Conservation (phyloP, 1,140 invertebrate species). For the Scaptomyza montana region DNA sequence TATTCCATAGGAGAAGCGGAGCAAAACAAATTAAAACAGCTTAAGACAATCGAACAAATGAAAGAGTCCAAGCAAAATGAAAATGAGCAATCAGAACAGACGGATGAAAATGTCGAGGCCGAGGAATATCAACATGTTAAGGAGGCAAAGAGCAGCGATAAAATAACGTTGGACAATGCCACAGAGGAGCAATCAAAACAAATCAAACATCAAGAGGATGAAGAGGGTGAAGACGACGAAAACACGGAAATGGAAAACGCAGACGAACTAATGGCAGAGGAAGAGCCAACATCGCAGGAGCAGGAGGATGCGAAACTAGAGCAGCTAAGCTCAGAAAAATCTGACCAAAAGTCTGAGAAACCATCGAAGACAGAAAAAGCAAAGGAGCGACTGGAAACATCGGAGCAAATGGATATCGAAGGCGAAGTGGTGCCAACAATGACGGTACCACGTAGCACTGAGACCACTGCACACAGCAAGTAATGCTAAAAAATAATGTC, state of each 20-base stretch:
- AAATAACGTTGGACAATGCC: constrained; percentile 87
- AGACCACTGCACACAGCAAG: constrained; percentile 88
- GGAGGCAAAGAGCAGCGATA: constrained; percentile 88
- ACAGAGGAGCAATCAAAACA: constrained; percentile 93
- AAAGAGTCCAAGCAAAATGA: constrained; percentile 84
- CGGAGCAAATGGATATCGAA: constrained; percentile 87
- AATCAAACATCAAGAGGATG: constrained; percentile 86
- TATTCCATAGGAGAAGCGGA: constrained; percentile 80
- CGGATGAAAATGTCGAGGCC: constrained; percentile 83
- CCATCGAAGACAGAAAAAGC: constrained; percentile 84
- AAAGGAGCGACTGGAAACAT: constrained; percentile 76
- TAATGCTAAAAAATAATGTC: constrained; percentile 43
- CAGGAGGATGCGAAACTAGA: constrained; percentile 84
- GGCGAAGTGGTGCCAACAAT: constrained; percentile 89
- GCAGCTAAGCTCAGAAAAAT: constrained; percentile 85
- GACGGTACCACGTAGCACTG: constrained; percentile 87
- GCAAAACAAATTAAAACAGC: constrained; percentile 85
- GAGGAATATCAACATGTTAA: constrained; percentile 93
- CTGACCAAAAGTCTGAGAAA: constrained; percentile 84
- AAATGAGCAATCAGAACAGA: constrained; percentile 82
- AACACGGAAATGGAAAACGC: constrained; percentile 86
- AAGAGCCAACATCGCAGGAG: constrained; percentile 48
- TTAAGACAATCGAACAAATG: constrained; percentile 85
- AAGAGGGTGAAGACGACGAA: constrained; percentile 86
- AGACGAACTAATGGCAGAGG: constrained; percentile 73